Conservation (phyloP, 1,140 invertebrate genomes). For the Cydia fagiglandana region DNA sequence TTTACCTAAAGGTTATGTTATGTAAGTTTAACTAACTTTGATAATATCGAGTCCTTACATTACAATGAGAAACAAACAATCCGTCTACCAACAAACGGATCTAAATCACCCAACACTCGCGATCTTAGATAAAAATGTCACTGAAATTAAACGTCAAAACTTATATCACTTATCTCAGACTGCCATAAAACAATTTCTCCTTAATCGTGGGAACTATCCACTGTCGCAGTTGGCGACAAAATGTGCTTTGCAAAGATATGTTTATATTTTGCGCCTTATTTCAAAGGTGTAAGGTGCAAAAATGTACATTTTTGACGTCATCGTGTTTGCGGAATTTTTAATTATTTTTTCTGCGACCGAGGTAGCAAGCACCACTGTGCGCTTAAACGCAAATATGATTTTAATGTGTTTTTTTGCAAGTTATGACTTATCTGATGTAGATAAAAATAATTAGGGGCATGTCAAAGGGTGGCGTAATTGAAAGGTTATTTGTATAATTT, state of each 20-base stretch:
- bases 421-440: background rate
- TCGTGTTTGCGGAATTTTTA: slow-evolving; percentile 29
- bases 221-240: background rate
- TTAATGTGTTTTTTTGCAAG: slow-evolving; percentile 24
- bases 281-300: too few relatives aligned
- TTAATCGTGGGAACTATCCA: slow-evolving; percentile 48
- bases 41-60: too few relatives aligned
- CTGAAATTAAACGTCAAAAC: slow-evolving; percentile 16
- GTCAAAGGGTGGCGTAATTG: slow-evolving; percentile 6
- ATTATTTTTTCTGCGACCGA: slow-evolving; percentile 30
- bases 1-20: too few relatives aligned
- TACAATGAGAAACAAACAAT: too few relatives aligned
- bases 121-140: slow-evolving; percentile 8
- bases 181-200: slow-evolving; percentile 48
- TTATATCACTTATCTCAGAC: slow-evolving; percentile 19
- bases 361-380: slow-evolving; percentile 16
- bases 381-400: slow-evolving; percentile 23
- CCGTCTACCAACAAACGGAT: background rate
- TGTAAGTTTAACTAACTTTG: too few relatives aligned
- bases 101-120: background rate
- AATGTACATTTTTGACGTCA: background rate
- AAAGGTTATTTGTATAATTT: background rate
- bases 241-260: background rate
- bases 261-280: background rate
- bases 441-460: background rate